A percentile compares a stretch with the other conserved stretches of the same genome.
These are phyloP conservation scores for Platynereis dumerilii DNA, from an alignment of 2,888 invertebrate species.

Conservation along the genomic window DNA sequence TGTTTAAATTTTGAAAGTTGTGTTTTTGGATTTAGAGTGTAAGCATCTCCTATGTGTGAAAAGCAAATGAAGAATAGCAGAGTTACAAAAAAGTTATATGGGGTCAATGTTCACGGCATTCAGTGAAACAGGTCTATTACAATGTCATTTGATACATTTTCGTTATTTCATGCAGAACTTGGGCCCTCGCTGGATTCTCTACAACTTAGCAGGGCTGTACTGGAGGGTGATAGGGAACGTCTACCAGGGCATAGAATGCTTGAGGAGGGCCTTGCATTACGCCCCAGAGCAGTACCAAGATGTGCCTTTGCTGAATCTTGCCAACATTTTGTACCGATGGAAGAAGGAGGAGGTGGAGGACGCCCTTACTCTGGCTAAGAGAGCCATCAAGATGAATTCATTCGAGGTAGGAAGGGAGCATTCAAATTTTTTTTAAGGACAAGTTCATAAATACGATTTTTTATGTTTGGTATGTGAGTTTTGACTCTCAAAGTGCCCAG, in stretches of 20 bases:
- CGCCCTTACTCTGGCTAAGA: conserved; percentile 70
- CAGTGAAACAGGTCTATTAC: no score
- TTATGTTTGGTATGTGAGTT: no score
- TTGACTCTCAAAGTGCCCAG: no score
- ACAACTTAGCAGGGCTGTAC: conserved; percentile 77
- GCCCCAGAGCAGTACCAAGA: conserved; percentile 71
- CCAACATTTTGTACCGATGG: conserved; percentile 71
- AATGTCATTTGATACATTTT: no score
- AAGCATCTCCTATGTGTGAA: no score
- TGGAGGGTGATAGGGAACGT: conserved; percentile 78
- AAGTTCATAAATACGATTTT: no score
- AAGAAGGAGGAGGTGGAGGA: conserved; percentile 68
- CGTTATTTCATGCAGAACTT: conserved; percentile 67
- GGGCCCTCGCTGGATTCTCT: conserved; percentile 77
- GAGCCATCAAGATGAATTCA: conserved; percentile 71
- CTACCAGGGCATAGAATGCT: conserved; percentile 75
- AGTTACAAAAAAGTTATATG: no score
- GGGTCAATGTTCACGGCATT: no score
- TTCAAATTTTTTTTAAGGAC: no score
- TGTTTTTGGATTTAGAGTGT: no score
- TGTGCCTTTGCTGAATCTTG: conserved; percentile 74
- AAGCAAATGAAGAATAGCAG: no score
- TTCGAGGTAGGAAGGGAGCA: conserved; percentile 70
- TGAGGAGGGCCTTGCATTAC: conserved; percentile 70
- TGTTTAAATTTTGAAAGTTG: no score